Evolutionary conservation across 2,797 vertebrate genomes (phyloP).

Genomic region (Sebastes oblongus): DNA sequence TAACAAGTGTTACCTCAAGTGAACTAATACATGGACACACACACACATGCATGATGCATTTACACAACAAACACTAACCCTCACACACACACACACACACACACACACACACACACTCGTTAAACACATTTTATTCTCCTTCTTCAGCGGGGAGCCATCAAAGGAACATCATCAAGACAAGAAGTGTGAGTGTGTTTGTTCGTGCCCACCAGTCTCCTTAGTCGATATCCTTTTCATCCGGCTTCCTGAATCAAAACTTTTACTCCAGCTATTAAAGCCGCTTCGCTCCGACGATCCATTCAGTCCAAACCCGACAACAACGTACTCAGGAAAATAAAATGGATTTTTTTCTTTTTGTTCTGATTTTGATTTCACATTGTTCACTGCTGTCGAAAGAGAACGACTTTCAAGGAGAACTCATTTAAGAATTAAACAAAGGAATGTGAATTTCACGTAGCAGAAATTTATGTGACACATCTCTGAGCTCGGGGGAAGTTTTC

Average conservation of each 20-base stretch:
- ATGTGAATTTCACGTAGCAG: neutral
- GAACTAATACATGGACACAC: constrained; percentile 19
- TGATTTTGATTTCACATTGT: constrained; percentile 22
- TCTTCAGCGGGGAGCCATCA: neutral
- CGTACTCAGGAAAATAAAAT: constrained; percentile 1
- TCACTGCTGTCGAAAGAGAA: neutral
- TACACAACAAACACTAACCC: neutral
- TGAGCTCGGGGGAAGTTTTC: neutral
- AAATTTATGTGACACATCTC: neutral
- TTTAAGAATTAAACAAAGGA: neutral
- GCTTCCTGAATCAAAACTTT: constrained; percentile 20
- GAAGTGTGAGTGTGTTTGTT: neutral
- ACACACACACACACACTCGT: neutral
- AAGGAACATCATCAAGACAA: neutral
- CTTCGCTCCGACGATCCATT: constrained; percentile 24
- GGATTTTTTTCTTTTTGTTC: neutral
- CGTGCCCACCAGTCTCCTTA: neutral
- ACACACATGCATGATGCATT: neutral
- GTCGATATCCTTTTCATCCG: constrained; percentile 33
- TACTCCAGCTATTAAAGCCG: neutral
- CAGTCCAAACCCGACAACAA: constrained; percentile 16
- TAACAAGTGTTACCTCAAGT: constrained; percentile 41
- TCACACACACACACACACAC: neutral
- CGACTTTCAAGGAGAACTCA: neutral
- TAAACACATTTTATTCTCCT: constrained; percentile 1